Evolutionary conservation across 2,797 vertebrate species (phyloP).

Genomic region (Lepilemur ruficaudatus): DNA sequence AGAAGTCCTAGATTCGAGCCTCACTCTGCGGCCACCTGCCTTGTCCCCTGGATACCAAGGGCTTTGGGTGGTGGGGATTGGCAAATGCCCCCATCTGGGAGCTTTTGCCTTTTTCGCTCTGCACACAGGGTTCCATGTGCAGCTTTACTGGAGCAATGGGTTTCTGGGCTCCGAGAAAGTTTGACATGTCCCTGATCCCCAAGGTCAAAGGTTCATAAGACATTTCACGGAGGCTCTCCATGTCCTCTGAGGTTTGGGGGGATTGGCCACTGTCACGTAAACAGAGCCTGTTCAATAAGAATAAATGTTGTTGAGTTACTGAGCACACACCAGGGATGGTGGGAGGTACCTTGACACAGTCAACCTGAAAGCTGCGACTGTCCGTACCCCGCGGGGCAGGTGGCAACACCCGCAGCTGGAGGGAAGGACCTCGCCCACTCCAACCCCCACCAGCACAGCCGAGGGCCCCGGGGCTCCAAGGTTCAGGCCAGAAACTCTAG

Average conservation of each 20-base stretch:
- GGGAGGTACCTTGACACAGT: neutral
- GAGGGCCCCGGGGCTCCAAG: neutral
- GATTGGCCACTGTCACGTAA: rapidly evolving
- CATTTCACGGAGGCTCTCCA: neutral
- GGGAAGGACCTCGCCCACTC: neutral
- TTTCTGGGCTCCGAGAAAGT: neutral
- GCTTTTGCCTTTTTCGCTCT: neutral
- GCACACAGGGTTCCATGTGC: neutral
- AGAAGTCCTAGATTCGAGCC: neutral
- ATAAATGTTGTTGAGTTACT: neutral
- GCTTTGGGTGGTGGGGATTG: neutral
- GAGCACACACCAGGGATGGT: too few species aligned
- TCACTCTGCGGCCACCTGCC: neutral
- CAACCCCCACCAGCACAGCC: neutral
- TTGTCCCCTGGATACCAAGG: neutral
- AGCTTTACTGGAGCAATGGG: neutral
- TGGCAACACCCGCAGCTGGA: neutral
- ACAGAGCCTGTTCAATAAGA: neutral
- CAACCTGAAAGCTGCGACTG: neutral
- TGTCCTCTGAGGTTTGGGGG: neutral
- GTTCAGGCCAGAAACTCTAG: neutral
- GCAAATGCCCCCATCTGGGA: neutral
- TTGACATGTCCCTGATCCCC: neutral
- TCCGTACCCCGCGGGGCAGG: neutral
- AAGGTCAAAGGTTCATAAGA: neutral